Evolutionary conservation across 2,113 vertebrate genomes (phyloP), one percentile per base, ranked within the genome.

Genomic region (Echinops telfairi): DNA sequence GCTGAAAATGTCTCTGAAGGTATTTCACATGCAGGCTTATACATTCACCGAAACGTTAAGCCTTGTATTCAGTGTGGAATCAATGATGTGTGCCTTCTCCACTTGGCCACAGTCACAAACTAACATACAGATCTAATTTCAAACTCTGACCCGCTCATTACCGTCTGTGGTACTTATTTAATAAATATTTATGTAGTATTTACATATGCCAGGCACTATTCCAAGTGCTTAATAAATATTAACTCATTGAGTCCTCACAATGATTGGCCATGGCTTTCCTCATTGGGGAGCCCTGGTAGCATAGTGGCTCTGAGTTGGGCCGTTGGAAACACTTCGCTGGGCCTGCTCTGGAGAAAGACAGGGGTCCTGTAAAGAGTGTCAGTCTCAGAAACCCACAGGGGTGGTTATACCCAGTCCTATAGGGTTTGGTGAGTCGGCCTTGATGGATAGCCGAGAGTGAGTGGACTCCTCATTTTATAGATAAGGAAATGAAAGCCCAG

Each of bases 21-120:
- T 86, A 82, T 71, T 95, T 95, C 91, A 33, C 58, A 64, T 23
- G 75, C 77, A 87, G 85, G 27, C 76, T 75, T 94, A 16, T 40
- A 92, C 77, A 83, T 40, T 64, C 64, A 77, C 1, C 62, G 53
- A 20, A 76, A 83, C 64, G 86, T 94, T 82, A 78, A 93, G n/a
- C 14, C 15, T 66, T 90, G 19, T 57, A 73, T 89, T 89, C 7
- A 2, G 2, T 66, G 43, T 79, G 40, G 57, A 86, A 31, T 75
- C 25, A 31, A 43, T 40, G 43, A 31, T 27, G 17, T 43, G 25
- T 33, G 38, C 53, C n/a, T 97, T 80, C 60, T 83, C 9, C n/a
- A 58, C 66, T 60, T 57, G 68, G 88, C 58, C 47, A 31, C 43
- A 78, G 27, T 78, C 40, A 53, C 76, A 93, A 91, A 77, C 27